Base-by-base conservation (phyloP, 2,113 vertebrate species). In the Accipiter cooperii region DNA sequence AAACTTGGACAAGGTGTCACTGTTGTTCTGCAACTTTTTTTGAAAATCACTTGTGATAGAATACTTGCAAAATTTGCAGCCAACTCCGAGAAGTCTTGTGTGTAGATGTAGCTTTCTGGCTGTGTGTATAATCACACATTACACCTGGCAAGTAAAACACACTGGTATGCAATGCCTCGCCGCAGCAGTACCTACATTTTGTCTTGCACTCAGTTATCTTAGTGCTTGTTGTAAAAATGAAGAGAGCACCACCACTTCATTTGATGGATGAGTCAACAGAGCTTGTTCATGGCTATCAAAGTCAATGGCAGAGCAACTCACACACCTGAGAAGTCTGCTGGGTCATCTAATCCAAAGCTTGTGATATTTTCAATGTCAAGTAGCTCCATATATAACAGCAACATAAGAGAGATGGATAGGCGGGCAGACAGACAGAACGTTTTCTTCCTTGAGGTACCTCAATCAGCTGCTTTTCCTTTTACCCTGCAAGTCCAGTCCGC, bases 341-440 rank as follows among this genome's bases (percentile, higher is more conserved):
- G 64, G 6, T 71, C 17, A 21, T 71, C 47, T 31, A 24, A 55
- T 7, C 36, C 51, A 47, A 40, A 58, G 2, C 26, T 64, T 47
- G 42, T 51, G 33, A 6, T 80, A 4, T 61, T 90, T 89, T 89
- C 63, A 22, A 5, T 10, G 15, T n/a, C 65, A 34, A 42, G 9
- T 38, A 22, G 36, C 29, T 76, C 14, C 57, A 68, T 8, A 1
- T 24, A 5, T 13, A 26, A 79, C 9, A 24, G 9, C 42, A 49
- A 71, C 0, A 0, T 4, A 68, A 34, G 57, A 61, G 42, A 44
- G 55, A 28, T 0, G 2, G 66, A 33, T 7, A 87, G 33, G 13
- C 8, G 44, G 61, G 5, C 5, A 44, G 63, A 5, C 33, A 83
- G 66, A 40, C 9, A 5, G 46, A 78, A 40, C 28, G 24, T 81